Conservation (phyloP, 2,797 vertebrate genomes). For the Galago senegalensis region DNA sequence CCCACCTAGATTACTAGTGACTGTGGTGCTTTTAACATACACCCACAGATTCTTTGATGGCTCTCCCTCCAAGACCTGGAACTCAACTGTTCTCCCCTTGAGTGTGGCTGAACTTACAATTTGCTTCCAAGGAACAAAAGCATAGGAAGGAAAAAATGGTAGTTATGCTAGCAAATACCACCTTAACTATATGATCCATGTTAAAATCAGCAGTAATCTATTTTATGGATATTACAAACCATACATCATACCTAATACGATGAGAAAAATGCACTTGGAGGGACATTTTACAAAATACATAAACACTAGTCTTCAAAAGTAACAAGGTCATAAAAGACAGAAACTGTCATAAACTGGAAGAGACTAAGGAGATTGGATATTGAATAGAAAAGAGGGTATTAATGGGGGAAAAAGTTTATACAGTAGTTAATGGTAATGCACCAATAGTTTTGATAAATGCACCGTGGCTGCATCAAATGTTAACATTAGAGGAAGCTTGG, state of each 20-base stretch:
- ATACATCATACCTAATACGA: not conserved
- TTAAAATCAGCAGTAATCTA: constrained; percentile 14
- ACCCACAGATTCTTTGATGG: not conserved
- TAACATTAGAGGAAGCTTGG: constrained; percentile 14
- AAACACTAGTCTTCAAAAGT: constrained; percentile 23
- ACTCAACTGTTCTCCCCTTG: not conserved
- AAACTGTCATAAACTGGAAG: not conserved
- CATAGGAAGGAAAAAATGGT: not conserved
- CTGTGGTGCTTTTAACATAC: not conserved
- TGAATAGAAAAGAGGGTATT: not conserved
- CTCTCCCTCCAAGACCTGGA: not conserved
- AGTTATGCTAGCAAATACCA: not conserved
- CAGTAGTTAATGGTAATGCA: not conserved
- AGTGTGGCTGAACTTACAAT: not conserved
- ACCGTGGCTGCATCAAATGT: not conserved
- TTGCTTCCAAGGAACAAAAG: not conserved
- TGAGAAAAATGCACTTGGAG: not conserved
- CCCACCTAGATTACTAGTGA: constrained; percentile 12
- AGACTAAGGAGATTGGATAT: not conserved
- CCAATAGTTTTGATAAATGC: not conserved
- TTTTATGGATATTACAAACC: not conserved
- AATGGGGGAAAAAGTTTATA: not conserved
- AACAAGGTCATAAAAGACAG: constrained; percentile 14
- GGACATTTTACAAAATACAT: constrained; percentile 24
- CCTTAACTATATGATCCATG: not conserved